Percentiles rank a stretch among this genome's conserved stretches.
These are phyloP conservation scores for Chascanopsetta lugubris DNA, from an alignment of 2,113 vertebrate genomes.

Conservation along the genomic window DNA sequence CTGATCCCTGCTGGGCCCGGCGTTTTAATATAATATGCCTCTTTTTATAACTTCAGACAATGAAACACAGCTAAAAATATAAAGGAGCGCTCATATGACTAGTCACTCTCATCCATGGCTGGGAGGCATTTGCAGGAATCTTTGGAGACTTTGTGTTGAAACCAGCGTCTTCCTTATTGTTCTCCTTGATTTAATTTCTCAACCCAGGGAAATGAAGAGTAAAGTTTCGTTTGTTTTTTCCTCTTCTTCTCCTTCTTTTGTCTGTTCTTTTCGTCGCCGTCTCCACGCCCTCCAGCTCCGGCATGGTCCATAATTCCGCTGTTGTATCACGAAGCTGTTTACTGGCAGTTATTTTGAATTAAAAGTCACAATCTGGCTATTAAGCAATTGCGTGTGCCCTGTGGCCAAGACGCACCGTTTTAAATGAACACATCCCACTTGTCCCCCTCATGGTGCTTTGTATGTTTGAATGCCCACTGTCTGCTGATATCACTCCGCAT, in stretches of 20 bases:
- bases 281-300: slow-evolving; percentile 54
- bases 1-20: slow-evolving; percentile 9
- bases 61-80: slow-evolving; percentile 56
- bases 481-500: slow-evolving; percentile 74
- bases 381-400: slow-evolving; percentile 71
- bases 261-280: slow-evolving; percentile 50
- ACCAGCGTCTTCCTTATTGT: slow-evolving; percentile 51
- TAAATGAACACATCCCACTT: too few relatives aligned
- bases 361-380: slow-evolving; percentile 78
- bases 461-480: slow-evolving; percentile 77
- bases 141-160: slow-evolving; percentile 49
- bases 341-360: slow-evolving; percentile 74
- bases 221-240: slow-evolving; percentile 43
- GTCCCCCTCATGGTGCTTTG: slow-evolving; percentile 61
- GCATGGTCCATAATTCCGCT: slow-evolving; percentile 66
- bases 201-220: slow-evolving; percentile 49
- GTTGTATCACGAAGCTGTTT: slow-evolving; percentile 66
- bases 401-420: slow-evolving; percentile 72
- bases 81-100: slow-evolving; percentile 41
- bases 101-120: slow-evolving; percentile 47
- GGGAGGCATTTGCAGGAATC: slow-evolving; percentile 48
- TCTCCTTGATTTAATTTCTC: slow-evolving; percentile 54
- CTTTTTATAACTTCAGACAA: slow-evolving; percentile 53
- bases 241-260: slow-evolving; percentile 39
- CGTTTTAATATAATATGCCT: slow-evolving; percentile 29